These are phyloP conservation scores for Drosophila parabipectinata DNA, from an alignment of 1,140 invertebrate species.

Conservation along the genomic window DNA sequence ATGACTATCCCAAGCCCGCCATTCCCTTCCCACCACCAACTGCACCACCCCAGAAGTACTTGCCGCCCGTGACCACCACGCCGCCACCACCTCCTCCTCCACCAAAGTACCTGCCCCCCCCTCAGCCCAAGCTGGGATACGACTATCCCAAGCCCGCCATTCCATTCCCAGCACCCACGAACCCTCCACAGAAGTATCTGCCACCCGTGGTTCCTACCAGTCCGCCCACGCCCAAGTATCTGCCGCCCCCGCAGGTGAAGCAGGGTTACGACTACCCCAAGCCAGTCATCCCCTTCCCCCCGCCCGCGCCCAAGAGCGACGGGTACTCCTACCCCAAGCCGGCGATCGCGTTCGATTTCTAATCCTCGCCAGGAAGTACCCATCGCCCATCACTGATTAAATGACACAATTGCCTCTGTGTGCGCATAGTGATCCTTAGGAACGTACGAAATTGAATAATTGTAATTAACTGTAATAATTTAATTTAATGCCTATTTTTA, in stretches of 20 bases:
- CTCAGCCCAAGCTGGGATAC: slow-evolving; percentile 47
- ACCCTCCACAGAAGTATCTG: slow-evolving; percentile 27
- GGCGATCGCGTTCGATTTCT: slow-evolving; percentile 60
- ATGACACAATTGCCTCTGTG: slow-evolving; percentile 73
- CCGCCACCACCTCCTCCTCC: slow-evolving; percentile 22
- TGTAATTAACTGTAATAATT: slow-evolving; percentile 79
- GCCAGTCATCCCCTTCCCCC: slow-evolving; percentile 43
- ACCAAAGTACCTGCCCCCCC: slow-evolving; percentile 51
- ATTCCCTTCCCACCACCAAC: slow-evolving; percentile 56
- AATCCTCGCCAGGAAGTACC: slow-evolving; percentile 5
- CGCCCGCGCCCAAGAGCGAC: slow-evolving; percentile 48
- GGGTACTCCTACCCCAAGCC: slow-evolving; percentile 72
- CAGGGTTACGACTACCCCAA: slow-evolving; percentile 25
- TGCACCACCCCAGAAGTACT: slow-evolving; percentile 37
- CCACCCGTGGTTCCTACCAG: slow-evolving; percentile 27
- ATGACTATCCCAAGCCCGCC: slow-evolving; percentile 58
- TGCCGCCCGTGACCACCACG: slow-evolving; percentile 40
- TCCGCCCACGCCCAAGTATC: slow-evolving; percentile 31
- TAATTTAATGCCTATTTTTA: slow-evolving; percentile 75
- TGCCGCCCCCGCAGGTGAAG: slow-evolving; percentile 26
- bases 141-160: slow-evolving; percentile 64
- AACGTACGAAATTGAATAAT: slow-evolving; percentile 78
- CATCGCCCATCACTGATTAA: slow-evolving; percentile 57
- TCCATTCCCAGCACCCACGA: slow-evolving; percentile 57
- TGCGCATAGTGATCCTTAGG: slow-evolving; percentile 71